Evolutionary conservation across 2,888 invertebrate genomes (phyloP), one percentile per base, ranked within the genome.

Genomic region (Epirrhoe alternata): DNA sequence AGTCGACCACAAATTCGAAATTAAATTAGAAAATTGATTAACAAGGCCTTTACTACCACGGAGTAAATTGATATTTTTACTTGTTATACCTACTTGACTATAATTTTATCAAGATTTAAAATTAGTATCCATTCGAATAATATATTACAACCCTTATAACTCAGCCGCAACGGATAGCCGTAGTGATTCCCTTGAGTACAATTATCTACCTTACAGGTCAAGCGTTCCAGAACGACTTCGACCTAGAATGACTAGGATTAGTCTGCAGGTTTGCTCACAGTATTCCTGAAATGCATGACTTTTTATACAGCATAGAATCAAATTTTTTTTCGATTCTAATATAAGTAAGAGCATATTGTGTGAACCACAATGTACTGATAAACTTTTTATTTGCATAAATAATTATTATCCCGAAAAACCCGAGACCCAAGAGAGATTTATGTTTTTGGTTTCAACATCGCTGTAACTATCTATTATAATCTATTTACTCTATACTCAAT

Each of bases 101-200:
- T 10, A 8, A 38, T 38, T 42, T 12, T 42, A 3, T 10, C 38
- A 12, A 42, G 38, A 12, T 42, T 12, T 42, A 1, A 47, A 14
- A 5, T 14, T 49, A 47, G 10, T 4, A 12, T 17, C 24, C 5
- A 50, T 38, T 52, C 12, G 2, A 33, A 42, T 38, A 54, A 54
- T 61, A 83, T 83, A 82, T 81, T 78, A 81, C 77, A 76, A 74
- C 74, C 74, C 70, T 73, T 75, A 83, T 84, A 79, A 79, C 73
- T 82, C 80, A 80, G 75, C 51, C 70, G 65, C 66, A 50, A 67
- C 74, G 77, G 71, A 68, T 71, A 62, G 71, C 69, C 72, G 64
- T 67, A 69, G 62, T 69, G 68, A 75, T 78, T 84, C 82, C 80
- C 84, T 74, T 71, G 77, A 72, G 81, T 68, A 68, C 77, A 71